A percentile compares a stretch with the other conserved stretches of the same genome.
Evolutionary conservation across 1,140 invertebrate species (phyloP).

Genomic region (Drosophila elegans): DNA sequence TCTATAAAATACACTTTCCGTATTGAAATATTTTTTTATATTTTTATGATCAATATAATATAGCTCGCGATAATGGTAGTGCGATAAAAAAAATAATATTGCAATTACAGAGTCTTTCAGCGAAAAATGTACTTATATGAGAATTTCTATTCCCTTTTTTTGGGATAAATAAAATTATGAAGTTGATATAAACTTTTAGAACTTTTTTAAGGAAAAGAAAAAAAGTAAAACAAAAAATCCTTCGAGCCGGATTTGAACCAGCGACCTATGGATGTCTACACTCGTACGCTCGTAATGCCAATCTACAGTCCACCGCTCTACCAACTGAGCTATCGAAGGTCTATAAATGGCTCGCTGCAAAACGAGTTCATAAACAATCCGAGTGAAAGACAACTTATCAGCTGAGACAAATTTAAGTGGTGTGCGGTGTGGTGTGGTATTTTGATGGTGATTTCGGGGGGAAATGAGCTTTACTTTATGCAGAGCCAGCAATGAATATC

Average conservation of each 20-base stretch:
- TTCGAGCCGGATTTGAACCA: conserved; percentile 91
- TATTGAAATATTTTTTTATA: no score
- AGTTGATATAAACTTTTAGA: background rate
- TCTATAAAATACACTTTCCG: no score
- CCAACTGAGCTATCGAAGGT: conserved; percentile 94
- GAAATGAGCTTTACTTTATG: conserved; percentile 47
- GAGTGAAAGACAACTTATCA: conserved; percentile 37
- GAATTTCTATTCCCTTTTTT: no score
- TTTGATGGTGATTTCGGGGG: conserved; percentile 4
- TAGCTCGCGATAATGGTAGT: no score
- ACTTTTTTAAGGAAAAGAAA: background rate
- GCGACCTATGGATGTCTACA: conserved; percentile 91
- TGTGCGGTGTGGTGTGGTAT: background rate
- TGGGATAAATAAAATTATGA: no score
- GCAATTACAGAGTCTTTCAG: no score
- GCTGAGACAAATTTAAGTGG: conserved; percentile 37
- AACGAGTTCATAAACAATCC: conserved; percentile 40
- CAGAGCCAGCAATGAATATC: conserved; percentile 52
- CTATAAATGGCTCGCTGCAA: conserved; percentile 21
- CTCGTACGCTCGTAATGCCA: conserved; percentile 88
- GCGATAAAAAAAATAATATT: no score
- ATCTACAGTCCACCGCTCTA: conserved; percentile 95
- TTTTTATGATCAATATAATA: no score
- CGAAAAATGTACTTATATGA: no score
- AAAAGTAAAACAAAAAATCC: conserved; percentile 87